Evolutionary conservation across 2,797 vertebrate genomes (phyloP).

Genomic region (Dicrostonyx torquatus): DNA sequence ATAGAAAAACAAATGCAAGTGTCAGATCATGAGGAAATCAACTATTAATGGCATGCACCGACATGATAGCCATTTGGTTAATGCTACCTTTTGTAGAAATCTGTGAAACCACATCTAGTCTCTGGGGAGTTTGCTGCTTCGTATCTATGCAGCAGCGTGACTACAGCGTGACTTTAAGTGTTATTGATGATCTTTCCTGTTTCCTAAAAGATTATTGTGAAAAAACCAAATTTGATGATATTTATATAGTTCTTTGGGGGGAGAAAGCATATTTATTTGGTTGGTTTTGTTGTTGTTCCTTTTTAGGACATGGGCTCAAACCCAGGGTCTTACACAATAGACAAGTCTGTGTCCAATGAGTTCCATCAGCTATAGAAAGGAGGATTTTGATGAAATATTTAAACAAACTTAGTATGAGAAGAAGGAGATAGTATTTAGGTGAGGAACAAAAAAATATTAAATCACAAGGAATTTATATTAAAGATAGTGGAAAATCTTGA

Average conservation of each 20-base stretch:
- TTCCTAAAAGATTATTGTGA: not conserved
- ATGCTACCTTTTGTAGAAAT: not conserved
- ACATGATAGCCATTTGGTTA: not conserved
- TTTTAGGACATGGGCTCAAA: not conserved
- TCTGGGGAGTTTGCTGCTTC: not conserved
- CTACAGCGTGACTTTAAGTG: not conserved
- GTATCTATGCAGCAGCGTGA: not conserved
- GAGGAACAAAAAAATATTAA: not conserved
- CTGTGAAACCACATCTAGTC: not conserved
- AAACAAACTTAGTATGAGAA: not conserved
- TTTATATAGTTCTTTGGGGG: not conserved
- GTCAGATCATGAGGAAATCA: not conserved
- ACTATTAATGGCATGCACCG: not conserved
- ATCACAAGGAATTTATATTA: not conserved
- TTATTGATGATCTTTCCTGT: not conserved
- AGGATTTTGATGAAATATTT: not conserved
- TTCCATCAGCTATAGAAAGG: not conserved
- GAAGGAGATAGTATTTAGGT: not conserved
- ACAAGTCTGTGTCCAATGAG: not conserved
- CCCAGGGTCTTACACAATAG: not conserved
- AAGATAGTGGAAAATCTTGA: not conserved
- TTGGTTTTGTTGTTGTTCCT: not conserved
- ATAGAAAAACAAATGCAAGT: not conserved
- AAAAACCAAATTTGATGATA: not conserved
- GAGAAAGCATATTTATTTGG: not conserved